phyloP scores from a whole-genome alignment of 2,888 invertebrate species.

The Hemithea aestivaria region DNA sequence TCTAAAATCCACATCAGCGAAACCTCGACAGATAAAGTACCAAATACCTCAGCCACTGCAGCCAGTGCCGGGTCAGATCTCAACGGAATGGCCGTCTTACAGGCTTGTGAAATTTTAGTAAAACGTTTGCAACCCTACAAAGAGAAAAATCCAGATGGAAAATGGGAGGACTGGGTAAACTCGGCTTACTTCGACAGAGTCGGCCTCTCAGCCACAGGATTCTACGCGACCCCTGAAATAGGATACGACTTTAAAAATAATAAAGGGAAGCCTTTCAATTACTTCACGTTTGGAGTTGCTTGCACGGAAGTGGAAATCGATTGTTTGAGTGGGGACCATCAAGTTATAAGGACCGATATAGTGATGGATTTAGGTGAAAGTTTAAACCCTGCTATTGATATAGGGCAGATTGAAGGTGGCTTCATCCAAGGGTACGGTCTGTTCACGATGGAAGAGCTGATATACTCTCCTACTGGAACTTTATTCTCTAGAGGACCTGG shows the following conservation, averaged over 20 bases:
- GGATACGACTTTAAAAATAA: conserved; percentile 85
- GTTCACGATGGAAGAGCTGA: conserved; percentile 93
- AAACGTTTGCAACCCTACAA: conserved; percentile 87
- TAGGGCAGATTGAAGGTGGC: conserved; percentile 97
- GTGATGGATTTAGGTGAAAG: conserved; percentile 98
- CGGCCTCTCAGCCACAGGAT: conserved; percentile 90
- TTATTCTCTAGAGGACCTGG: conserved; percentile 94
- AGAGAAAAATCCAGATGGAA: conserved; percentile 85
- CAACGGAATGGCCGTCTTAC: conserved; percentile 93
- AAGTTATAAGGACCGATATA: conserved; percentile 92
- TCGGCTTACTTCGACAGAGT: conserved; percentile 88
- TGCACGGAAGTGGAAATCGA: conserved; percentile 95
- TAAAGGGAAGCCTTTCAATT: conserved; percentile 87
- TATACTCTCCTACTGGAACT: conserved; percentile 90
- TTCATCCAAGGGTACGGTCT: conserved; percentile 97
- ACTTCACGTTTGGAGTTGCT: conserved; percentile 92
- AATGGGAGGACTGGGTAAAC: conserved; percentile 91
- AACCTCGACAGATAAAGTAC: conserved; percentile 93
- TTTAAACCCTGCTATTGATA: conserved; percentile 97
- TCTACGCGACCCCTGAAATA: conserved; percentile 86
- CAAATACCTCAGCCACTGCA: conserved; percentile 94
- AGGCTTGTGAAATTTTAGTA: conserved; percentile 88
- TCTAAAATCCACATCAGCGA: conserved; percentile 89
- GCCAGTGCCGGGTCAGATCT: conserved; percentile 93
- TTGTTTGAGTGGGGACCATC: conserved; percentile 95